phyloP scores from a whole-genome alignment of 2,797 vertebrate genomes.

The Hapalemur alaotrensis region DNA sequence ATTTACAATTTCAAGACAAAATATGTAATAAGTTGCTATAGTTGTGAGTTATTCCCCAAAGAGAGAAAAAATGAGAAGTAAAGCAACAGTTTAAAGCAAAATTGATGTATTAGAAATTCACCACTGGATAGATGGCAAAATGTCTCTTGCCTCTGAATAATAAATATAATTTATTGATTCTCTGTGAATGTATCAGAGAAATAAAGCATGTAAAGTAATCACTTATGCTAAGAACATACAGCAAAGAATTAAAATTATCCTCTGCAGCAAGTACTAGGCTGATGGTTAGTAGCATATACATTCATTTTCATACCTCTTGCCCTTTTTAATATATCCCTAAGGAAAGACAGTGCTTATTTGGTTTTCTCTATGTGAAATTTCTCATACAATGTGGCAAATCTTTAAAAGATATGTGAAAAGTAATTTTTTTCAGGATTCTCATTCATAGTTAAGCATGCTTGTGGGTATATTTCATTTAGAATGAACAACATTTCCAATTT shows the following conservation, averaged over 20 bases:
- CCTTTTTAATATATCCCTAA: slow-evolving; percentile 51
- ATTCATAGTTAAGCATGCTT: slow-evolving; percentile 75
- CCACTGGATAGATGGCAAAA: slow-evolving; percentile 33
- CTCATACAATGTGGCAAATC: slow-evolving; percentile 60
- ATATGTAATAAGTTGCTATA: not conserved
- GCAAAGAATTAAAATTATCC: slow-evolving; percentile 34
- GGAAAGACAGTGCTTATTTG: slow-evolving; percentile 50
- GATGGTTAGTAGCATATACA: slow-evolving; percentile 1
- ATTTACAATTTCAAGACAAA: slow-evolving; percentile 48
- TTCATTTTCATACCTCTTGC: slow-evolving; percentile 38
- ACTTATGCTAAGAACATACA: slow-evolving; percentile 59
- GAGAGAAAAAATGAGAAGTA: slow-evolving; percentile 30
- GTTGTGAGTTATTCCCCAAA: not conserved
- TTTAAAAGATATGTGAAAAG: slow-evolving; percentile 66
- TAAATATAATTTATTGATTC: slow-evolving; percentile 68
- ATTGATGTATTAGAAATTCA: slow-evolving; percentile 60
- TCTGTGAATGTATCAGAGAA: slow-evolving; percentile 65
- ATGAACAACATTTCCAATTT: slow-evolving; percentile 74
- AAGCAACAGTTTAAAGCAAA: slow-evolving; percentile 46
- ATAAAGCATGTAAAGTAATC: slow-evolving; percentile 57
- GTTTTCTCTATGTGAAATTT: slow-evolving; percentile 54
- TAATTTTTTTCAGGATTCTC: slow-evolving; percentile 76
- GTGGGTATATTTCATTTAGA: slow-evolving; percentile 75
- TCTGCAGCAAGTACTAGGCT: slow-evolving; percentile 30
- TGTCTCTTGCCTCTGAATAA: slow-evolving; percentile 53